Conservation (phyloP, 2,888 invertebrate genomes). For the Biston stratarius region DNA sequence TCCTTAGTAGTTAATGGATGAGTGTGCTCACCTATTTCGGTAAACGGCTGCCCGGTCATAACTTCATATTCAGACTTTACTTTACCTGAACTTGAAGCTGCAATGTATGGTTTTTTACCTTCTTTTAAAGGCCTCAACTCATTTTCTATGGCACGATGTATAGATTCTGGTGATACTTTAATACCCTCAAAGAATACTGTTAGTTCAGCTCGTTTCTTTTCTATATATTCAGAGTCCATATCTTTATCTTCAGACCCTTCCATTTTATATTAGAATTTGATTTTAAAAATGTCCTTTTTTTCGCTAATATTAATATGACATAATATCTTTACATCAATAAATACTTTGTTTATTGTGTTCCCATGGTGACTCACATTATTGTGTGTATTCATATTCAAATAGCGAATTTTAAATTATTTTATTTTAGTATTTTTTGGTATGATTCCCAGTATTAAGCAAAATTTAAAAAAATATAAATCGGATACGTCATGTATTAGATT, state of each 20-base stretch:
- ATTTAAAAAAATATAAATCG: too few relatives aligned
- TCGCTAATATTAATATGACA: conserved; percentile 8
- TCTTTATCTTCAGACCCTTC: conserved; percentile 50
- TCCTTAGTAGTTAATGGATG: conserved; percentile 67
- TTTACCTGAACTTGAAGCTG: conserved; percentile 67
- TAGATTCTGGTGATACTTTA: conserved; percentile 64
- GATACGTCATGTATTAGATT: too few relatives aligned
- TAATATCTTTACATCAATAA: not conserved
- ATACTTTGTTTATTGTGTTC: conserved; percentile 11
- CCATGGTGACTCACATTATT: conserved; percentile 50
- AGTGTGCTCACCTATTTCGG: conserved; percentile 65
- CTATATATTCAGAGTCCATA: conserved; percentile 58
- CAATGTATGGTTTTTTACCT: conserved; percentile 67
- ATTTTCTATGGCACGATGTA: conserved; percentile 74
- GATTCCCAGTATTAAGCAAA: too few relatives aligned
- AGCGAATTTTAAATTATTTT: not conserved
- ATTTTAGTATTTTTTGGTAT: too few relatives aligned
- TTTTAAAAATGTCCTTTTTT: not conserved
- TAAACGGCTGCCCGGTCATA: conserved; percentile 81
- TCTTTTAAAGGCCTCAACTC: conserved; percentile 67
- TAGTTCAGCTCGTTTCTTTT: conserved; percentile 70
- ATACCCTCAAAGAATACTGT: conserved; percentile 69
- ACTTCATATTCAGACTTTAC: conserved; percentile 77
- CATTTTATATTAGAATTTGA: conserved; percentile 46
- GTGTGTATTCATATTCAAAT: conserved; percentile 56